Conservation (phyloP, 2,113 vertebrate genomes). For the Chascanopsetta lugubris region DNA sequence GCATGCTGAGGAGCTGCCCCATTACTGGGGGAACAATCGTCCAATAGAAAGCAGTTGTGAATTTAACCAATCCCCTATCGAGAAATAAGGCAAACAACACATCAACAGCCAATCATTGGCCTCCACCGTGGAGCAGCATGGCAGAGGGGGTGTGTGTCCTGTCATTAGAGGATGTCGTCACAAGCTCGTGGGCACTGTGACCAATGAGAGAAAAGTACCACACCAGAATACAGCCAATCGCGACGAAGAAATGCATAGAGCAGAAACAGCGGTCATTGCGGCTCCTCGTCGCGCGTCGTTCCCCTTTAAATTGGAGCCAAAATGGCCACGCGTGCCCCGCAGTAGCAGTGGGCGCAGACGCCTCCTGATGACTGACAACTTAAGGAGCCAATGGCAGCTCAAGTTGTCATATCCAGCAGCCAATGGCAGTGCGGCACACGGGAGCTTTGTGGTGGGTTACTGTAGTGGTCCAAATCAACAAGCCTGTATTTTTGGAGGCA, state of each 20-base stretch:
- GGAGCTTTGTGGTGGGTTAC: constrained; percentile 54
- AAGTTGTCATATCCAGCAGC: constrained; percentile 6
- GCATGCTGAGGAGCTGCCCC: constrained; percentile 1
- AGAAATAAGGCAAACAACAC: constrained; percentile 59
- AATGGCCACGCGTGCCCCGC: constrained; percentile 50
- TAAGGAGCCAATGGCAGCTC: constrained; percentile 41
- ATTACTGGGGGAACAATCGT: background rate
- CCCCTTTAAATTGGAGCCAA: constrained; percentile 54
- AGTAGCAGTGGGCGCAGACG: constrained; percentile 21
- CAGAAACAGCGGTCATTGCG: constrained; percentile 55
- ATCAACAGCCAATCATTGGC: constrained; percentile 56
- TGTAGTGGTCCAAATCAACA: constrained; percentile 60
- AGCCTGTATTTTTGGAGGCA: constrained; percentile 71
- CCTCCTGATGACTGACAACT: constrained; percentile 26
- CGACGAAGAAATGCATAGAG: background rate
- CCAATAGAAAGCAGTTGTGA: constrained; percentile 57
- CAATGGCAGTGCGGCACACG: constrained; percentile 53
- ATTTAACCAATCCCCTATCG: constrained; percentile 52
- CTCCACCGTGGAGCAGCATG: constrained; percentile 73
- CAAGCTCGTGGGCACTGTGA: constrained; percentile 28
- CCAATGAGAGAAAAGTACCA: constrained; percentile 61
- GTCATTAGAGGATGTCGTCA: constrained; percentile 38
- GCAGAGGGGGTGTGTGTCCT: constrained; percentile 54
- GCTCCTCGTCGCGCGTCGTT: background rate
- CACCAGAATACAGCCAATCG: constrained; percentile 54